Evolutionary conservation across 1,140 invertebrate species (phyloP).

Genomic region (Trichogramma pretiosum): DNA sequence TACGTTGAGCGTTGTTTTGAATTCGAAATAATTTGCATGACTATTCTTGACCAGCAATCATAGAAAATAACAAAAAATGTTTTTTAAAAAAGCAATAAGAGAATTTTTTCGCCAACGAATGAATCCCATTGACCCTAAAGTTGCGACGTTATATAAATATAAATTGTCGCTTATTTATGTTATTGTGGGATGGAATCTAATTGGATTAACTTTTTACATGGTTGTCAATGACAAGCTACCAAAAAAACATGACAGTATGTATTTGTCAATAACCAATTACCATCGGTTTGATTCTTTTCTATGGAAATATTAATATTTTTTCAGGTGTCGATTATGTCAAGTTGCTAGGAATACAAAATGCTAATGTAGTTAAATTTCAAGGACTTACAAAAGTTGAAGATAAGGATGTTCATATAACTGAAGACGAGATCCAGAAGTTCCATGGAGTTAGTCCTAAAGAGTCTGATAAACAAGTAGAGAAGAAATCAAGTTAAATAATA

Average conservation of each 20-base stretch:
- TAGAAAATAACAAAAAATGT: not conserved
- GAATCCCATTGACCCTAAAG: constrained; percentile 6
- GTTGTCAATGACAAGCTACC: not conserved
- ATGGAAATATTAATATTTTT: not conserved
- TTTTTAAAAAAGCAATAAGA: not conserved
- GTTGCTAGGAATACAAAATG: constrained; percentile 11
- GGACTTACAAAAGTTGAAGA: constrained; percentile 6
- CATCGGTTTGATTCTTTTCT: not conserved
- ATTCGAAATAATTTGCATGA: too few relatives aligned
- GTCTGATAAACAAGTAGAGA: not conserved
- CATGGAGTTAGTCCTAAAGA: not conserved
- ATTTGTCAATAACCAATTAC: not conserved
- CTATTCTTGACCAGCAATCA: too few relatives aligned
- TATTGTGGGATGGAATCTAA: constrained; percentile 17
- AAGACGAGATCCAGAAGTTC: not conserved
- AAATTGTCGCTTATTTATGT: constrained; percentile 14
- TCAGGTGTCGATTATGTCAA: constrained; percentile 18
- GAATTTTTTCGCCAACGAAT: not conserved
- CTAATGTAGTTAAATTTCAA: constrained; percentile 4
- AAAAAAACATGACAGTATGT: not conserved
- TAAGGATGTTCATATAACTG: constrained; percentile 11
- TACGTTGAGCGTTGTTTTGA: not conserved
- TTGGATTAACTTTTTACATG: not conserved
- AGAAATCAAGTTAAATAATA: not conserved
- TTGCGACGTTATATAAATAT: constrained; percentile 1